Evolutionary conservation across 2,888 invertebrate genomes (phyloP).

Genomic region (Cerceris rybyensis): DNA sequence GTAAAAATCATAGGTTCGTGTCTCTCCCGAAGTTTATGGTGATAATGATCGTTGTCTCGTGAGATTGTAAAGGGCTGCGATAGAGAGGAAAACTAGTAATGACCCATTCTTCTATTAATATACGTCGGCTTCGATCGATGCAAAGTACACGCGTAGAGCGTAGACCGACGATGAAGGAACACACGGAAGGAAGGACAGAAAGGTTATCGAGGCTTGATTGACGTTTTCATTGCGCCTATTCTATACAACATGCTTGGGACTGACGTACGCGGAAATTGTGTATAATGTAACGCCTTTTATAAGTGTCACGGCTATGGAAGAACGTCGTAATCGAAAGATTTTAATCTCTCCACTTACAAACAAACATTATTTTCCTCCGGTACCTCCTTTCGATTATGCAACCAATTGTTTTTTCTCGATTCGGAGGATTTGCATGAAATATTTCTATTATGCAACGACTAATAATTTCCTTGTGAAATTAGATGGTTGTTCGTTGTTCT

Average conservation of each 20-base stretch:
- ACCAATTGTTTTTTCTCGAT: too few species aligned
- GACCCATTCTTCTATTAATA: constrained; percentile 7
- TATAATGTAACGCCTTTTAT: constrained; percentile 39
- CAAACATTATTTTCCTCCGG: too few species aligned
- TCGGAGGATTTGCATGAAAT: too few species aligned
- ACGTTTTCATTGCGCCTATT: constrained; percentile 52
- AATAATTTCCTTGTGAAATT: too few species aligned
- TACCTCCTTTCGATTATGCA: too few species aligned
- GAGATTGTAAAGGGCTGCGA: neutral
- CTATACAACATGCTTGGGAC: constrained; percentile 20
- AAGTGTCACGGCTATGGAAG: constrained; percentile 16
- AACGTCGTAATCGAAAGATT: constrained; percentile 21
- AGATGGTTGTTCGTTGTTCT: too few species aligned
- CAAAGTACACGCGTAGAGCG: constrained; percentile 12
- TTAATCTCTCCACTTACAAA: constrained; percentile 13
- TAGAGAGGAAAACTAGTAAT: neutral
- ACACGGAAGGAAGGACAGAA: constrained; percentile 26
- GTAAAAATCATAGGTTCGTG: too few species aligned
- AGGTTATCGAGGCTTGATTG: constrained; percentile 52
- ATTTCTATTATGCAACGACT: too few species aligned
- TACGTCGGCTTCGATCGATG: constrained; percentile 24
- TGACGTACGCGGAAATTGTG: constrained; percentile 56
- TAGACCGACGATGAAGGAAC: constrained; percentile 27
- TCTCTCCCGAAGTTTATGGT: neutral
- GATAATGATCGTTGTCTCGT: neutral